These are phyloP conservation scores for Cremastinae sp. DNA, from an alignment of 2,888 invertebrate genomes.

Conservation along the genomic window DNA sequence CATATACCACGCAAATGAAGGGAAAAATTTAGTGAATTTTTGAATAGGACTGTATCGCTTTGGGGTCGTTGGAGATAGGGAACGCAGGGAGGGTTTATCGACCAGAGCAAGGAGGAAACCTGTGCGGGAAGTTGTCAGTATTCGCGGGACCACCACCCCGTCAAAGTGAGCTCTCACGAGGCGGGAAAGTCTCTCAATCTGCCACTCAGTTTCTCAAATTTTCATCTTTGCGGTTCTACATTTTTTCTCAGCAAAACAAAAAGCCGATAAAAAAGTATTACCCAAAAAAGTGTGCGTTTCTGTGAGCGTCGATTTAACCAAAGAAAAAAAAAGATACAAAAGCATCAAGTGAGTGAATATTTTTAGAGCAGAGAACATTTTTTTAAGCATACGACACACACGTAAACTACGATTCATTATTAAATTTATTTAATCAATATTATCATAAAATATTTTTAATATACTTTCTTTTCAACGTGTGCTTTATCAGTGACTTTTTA, in stretches of 20 bases:
- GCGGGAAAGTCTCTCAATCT: conserved; percentile 45
- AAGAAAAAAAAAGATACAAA: conserved; percentile 35
- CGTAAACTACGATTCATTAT: no score
- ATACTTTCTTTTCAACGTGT: not conserved
- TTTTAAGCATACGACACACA: no score
- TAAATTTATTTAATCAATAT: not conserved
- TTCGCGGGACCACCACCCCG: conserved; percentile 78
- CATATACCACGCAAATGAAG: not conserved
- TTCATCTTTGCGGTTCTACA: conserved; percentile 24
- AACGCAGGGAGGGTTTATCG: conserved; percentile 77
- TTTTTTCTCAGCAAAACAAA: not conserved
- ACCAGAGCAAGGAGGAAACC: conserved; percentile 71
- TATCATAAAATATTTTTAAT: not conserved
- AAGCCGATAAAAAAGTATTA: conserved; percentile 9
- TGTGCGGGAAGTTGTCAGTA: conserved; percentile 72
- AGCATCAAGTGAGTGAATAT: conserved; percentile 48
- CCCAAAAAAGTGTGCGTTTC: conserved; percentile 44
- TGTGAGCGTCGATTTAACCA: conserved; percentile 42
- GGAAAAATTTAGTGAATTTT: not conserved
- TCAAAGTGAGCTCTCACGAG: conserved; percentile 63
- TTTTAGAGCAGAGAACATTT: no score
- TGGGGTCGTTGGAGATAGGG: conserved; percentile 64
- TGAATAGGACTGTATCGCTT: not conserved
- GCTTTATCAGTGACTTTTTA: no score
- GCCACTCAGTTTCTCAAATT: conserved; percentile 32